Evolutionary conservation across 64 coral and sea anemone species (phyloP).

Genomic region (Montipora cactus): DNA sequence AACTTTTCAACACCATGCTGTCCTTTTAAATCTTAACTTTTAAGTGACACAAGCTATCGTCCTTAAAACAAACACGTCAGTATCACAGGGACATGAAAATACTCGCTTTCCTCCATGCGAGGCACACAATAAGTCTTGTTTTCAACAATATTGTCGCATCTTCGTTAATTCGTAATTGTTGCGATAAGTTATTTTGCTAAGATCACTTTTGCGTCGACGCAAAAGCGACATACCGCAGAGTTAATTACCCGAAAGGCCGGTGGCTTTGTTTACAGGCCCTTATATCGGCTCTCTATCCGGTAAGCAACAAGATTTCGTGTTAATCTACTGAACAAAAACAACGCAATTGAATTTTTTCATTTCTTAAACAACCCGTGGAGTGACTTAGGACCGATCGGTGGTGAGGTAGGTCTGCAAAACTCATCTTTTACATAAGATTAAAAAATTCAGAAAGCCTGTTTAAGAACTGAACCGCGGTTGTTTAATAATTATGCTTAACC

Average conservation of each 20-base stretch:
- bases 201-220: slow-evolving; percentile 12
- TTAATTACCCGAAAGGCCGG: slow-evolving; percentile 30
- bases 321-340: slow-evolving; percentile 41
- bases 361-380: not conserved
- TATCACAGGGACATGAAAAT: not conserved
- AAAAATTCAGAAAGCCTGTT: not conserved
- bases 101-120: not conserved
- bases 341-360: not conserved
- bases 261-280: slow-evolving; percentile 19
- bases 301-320: slow-evolving; percentile 8
- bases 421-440: not conserved
- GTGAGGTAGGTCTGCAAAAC: not conserved
- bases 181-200: not conserved
- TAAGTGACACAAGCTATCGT: not conserved
- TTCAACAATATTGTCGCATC: not conserved
- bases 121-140: not conserved
- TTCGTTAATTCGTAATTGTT: not conserved
- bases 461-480: not conserved
- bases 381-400: not conserved
- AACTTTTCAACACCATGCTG: not conserved
- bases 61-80: not conserved
- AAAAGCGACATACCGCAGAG: not conserved
- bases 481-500: not conserved
- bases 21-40: not conserved
- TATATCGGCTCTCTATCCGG: slow-evolving; percentile 41